Evolutionary conservation across 64 coral and sea anemone genomes (phyloP).

Genomic region (Actinia tenebrosa): DNA sequence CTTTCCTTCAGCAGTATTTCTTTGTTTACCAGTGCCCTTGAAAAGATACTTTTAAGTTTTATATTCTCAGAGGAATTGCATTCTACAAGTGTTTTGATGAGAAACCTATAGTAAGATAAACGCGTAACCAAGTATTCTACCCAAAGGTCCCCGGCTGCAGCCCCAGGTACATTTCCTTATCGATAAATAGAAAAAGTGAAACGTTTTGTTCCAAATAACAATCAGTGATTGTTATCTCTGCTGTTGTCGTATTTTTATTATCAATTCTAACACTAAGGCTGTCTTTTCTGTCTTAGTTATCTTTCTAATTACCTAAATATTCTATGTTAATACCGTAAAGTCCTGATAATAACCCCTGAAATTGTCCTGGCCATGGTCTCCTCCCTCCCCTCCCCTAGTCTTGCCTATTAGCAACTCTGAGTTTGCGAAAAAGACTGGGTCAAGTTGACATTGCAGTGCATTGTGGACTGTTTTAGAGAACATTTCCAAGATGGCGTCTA

Average conservation of each 20-base stretch:
- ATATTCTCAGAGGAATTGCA: too few species aligned
- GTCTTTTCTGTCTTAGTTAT: background rate
- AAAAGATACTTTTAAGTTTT: too few species aligned
- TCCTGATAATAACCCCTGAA: background rate
- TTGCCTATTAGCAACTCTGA: too few species aligned
- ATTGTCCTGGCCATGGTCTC: background rate
- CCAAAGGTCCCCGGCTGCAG: background rate
- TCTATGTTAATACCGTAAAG: constrained; percentile 4
- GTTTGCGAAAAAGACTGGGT: too few species aligned
- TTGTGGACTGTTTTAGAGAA: too few species aligned
- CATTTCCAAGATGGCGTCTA: too few species aligned
- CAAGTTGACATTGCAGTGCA: too few species aligned
- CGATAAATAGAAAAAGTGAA: background rate
- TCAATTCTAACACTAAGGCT: background rate
- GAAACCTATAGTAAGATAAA: too few species aligned
- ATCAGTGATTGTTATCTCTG: background rate
- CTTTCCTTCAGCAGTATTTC: too few species aligned
- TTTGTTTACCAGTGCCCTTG: too few species aligned
- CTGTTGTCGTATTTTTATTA: background rate
- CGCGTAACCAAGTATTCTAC: too few species aligned
- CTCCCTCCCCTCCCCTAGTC: background rate
- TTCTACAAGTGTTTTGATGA: too few species aligned
- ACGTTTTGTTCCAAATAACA: background rate
- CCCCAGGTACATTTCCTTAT: background rate
- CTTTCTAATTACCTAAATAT: background rate